Percentiles rank a stretch among this genome's conserved stretches.
Conservation (phyloP, 2,888 invertebrate genomes). For the Trichogramma evanescens region DNA sequence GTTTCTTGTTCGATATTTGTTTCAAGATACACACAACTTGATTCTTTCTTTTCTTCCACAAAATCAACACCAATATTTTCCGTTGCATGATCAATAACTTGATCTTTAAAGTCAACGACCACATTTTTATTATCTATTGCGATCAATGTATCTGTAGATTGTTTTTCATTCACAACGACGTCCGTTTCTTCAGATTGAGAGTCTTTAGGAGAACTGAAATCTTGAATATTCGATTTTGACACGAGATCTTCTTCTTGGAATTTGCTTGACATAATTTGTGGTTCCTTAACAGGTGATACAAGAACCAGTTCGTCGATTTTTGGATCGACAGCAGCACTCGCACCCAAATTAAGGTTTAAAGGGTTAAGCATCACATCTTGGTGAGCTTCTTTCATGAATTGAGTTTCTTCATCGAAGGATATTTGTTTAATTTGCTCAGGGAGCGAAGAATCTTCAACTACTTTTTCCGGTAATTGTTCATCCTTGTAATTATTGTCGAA, state of each 20-base stretch:
- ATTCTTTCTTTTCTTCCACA: not conserved
- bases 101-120: slow-evolving; percentile 56
- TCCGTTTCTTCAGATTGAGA: not conserved
- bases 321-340: slow-evolving; percentile 16
- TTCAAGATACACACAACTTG: too few species aligned
- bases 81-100: slow-evolving; percentile 57
- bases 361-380: slow-evolving; percentile 18
- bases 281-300: slow-evolving; percentile 22
- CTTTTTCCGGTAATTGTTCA: not conserved
- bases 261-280: slow-evolving; percentile 16
- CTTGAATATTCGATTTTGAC: not conserved
- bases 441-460: too few species aligned
- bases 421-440: too few species aligned
- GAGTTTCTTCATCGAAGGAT: too few species aligned
- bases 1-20: not conserved
- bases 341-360: slow-evolving; percentile 15
- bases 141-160: too few species aligned
- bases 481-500: slow-evolving; percentile 11
- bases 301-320: slow-evolving; percentile 20
- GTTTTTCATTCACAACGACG: not conserved
- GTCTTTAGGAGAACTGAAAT: not conserved
- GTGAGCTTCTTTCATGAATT: not conserved
- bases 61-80: slow-evolving; percentile 13
- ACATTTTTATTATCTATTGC: slow-evolving; percentile 76
- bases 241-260: slow-evolving; percentile 13